These are phyloP conservation scores for Eulithis testata DNA, from an alignment of 2,888 invertebrate genomes.

Conservation along the genomic window DNA sequence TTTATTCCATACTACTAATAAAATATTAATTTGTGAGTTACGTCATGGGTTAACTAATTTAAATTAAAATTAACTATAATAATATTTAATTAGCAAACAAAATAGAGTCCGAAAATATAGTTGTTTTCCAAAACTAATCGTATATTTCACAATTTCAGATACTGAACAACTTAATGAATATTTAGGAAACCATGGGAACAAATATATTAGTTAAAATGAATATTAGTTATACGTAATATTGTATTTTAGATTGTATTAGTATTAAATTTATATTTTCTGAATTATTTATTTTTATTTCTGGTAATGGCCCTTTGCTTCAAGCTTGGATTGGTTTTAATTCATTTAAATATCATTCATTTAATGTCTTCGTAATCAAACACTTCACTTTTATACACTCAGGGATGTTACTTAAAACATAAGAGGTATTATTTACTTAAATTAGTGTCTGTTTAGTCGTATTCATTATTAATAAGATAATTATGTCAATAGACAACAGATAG, in stretches of 20 bases:
- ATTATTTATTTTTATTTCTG: slow-evolving; percentile 49
- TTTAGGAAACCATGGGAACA: slow-evolving; percentile 43
- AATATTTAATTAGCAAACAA: background rate
- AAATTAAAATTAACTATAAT: no score
- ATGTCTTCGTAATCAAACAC: no score
- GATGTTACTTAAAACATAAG: no score
- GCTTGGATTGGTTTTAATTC: slow-evolving; percentile 19
- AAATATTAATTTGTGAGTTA: no score
- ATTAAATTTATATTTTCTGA: slow-evolving; percentile 35
- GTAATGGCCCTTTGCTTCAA: slow-evolving; percentile 29
- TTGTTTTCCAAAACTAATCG: background rate
- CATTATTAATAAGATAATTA: no score
- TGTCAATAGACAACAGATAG: no score
- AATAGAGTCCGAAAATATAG: background rate
- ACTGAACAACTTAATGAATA: slow-evolving; percentile 59
- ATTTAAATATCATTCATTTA: background rate
- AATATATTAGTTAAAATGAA: slow-evolving; percentile 15
- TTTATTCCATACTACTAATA: background rate
- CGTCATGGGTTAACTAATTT: no score
- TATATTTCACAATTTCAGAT: slow-evolving; percentile 49
- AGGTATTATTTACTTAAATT: no score
- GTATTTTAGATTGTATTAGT: slow-evolving; percentile 29
- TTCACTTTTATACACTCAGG: no score
- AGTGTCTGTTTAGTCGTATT: no score
- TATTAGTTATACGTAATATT: slow-evolving; percentile 29